Base-by-base conservation (phyloP, 2,797 vertebrate species). In the Peromyscus nudipes region DNA sequence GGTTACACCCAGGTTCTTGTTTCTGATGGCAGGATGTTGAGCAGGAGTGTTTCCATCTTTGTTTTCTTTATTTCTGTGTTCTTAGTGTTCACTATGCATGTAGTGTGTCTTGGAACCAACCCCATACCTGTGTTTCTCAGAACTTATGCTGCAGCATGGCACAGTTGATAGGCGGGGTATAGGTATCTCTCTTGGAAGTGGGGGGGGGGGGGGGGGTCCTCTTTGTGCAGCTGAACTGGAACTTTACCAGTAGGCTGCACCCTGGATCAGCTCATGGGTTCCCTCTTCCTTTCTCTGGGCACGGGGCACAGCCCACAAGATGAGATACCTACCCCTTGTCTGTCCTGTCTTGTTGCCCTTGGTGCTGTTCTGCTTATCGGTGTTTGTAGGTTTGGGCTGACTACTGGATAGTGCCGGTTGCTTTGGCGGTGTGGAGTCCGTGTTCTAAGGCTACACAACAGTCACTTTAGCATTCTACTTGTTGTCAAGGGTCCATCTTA, bases 241-340 rank as follows among this genome's bases (percentile, higher is more conserved):
- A 57, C 9, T 16, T 34, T n/a, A 27, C 64, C 6, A n/a, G 14
- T 16, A 87, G 64, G 9, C 65, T 29, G 23, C 4, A 19, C n/a
- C 73, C 40, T 62, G 57, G 31, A 25, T 52, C 46, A 81, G 62
- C 46, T 52, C 14, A 13, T 37, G 46, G 6, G 12, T 9, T 80
- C 21, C 49, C 10, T 65, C 4, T 52, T 40, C 7, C 12, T n/a
- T 62, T 55, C 65, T 37, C 69, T 80, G 16, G 3, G 62, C 31
- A 21, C 52, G 13, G 43, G 4, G 4, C 2, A 9, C 25, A 73
- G 85, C 52, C 16, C 52, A 55, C 52, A 55, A 55, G n/a, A 34
- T 81, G 13, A 3, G 43, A 67, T 17, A 7, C 46, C 4, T 14
- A 4, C 25, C 11, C 0, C 0, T 27, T 19, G 2, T n/a, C 31